phyloP scores from a whole-genome alignment of 2,797 vertebrate genomes.

The Microcaecilia unicolor region DNA sequence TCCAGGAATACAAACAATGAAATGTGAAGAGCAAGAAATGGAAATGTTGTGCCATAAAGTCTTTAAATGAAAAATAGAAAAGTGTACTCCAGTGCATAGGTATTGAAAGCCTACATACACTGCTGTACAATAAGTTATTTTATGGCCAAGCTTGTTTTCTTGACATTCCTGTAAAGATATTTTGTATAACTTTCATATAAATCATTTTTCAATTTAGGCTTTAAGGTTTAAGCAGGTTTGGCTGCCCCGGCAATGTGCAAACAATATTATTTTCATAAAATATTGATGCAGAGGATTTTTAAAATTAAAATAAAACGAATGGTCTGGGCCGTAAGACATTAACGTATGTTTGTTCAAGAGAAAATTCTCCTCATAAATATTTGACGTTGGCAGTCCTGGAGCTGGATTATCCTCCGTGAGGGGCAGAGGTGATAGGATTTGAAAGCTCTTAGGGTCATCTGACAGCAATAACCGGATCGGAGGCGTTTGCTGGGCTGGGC shows the following conservation, averaged over 20 bases:
- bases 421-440: neutral
- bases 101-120: too few relatives aligned
- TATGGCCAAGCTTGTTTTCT: too few relatives aligned
- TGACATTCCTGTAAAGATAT: neutral
- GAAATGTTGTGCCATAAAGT: too few relatives aligned
- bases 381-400: neutral
- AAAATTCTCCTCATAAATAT: neutral
- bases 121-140: too few relatives aligned
- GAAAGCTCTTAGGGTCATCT: too few relatives aligned
- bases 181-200: neutral
- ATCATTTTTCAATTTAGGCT: neutral
- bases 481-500: too few relatives aligned
- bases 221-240: neutral
- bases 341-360: neutral
- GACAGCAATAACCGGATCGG: too few relatives aligned
- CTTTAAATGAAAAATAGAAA: too few relatives aligned
- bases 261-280: slow-evolving; percentile 7
- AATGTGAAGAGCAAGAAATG: too few relatives aligned
- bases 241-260: neutral
- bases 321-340: neutral
- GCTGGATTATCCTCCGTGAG: neutral
- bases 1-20: too few relatives aligned
- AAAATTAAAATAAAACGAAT: neutral
- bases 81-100: too few relatives aligned
- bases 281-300: neutral